Percentiles rank a stretch among this genome's conserved stretches.
Conservation (phyloP, 2,113 vertebrate species). For the Channa maculata region DNA sequence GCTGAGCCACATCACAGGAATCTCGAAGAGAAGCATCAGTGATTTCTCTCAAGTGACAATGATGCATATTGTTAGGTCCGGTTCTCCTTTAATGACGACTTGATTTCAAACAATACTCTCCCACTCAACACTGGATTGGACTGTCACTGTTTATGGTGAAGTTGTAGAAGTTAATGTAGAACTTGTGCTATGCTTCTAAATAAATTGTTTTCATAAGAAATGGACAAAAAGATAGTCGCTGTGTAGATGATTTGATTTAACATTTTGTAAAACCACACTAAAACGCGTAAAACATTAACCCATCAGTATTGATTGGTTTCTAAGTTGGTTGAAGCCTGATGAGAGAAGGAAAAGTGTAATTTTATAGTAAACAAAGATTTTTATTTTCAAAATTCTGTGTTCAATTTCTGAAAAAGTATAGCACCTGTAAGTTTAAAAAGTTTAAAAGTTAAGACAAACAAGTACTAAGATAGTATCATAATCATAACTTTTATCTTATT, state of each 20-base stretch:
- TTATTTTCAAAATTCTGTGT: too few species aligned
- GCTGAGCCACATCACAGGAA: slow-evolving; percentile 90
- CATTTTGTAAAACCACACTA: too few species aligned
- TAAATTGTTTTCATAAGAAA: neutral
- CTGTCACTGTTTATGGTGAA: neutral
- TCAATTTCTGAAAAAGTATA: too few species aligned
- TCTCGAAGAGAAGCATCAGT: slow-evolving; percentile 86
- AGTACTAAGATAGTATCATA: too few species aligned
- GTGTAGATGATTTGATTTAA: too few species aligned
- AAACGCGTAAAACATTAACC: neutral
- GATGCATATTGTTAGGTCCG: slow-evolving; percentile 75
- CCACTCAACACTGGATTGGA: neutral
- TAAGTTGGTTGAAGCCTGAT: too few species aligned
- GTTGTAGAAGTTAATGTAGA: neutral
- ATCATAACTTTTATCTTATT: too few species aligned
- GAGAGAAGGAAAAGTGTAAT: too few species aligned
- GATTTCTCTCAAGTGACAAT: slow-evolving; percentile 86
- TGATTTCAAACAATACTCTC: neutral
- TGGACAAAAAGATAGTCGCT: too few species aligned
- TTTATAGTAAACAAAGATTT: too few species aligned
- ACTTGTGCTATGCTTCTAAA: neutral
- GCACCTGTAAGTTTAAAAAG: too few species aligned
- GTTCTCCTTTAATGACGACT: slow-evolving; percentile 24
- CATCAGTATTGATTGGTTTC: neutral
- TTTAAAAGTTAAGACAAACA: too few species aligned